Evolutionary conservation across 2,888 invertebrate species (phyloP).

Genomic region (Actias luna): DNA sequence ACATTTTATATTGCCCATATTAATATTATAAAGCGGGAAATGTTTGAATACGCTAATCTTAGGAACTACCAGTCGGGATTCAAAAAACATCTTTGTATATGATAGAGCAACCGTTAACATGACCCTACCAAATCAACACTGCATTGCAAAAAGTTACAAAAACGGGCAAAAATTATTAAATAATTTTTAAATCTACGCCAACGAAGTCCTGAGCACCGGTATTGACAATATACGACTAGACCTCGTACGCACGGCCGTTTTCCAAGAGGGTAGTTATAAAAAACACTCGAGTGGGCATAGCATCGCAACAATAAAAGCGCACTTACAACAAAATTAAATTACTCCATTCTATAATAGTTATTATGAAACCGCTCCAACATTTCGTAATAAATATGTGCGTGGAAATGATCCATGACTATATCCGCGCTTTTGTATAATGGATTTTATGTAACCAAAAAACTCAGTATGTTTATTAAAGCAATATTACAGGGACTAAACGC

Average conservation of each 20-base stretch:
- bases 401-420: background rate
- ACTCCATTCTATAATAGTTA: background rate
- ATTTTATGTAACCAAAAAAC: background rate
- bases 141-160: no score
- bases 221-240: no score
- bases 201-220: no score
- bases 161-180: no score
- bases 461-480: background rate
- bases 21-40: no score
- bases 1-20: background rate
- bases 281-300: background rate
- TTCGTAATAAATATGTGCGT: no score
- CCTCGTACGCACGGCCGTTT: background rate
- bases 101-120: no score
- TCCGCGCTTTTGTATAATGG: background rate
- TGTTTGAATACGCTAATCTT: no score
- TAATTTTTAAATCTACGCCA: no score
- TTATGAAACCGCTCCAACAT: background rate
- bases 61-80: no score
- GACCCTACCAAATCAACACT: no score
- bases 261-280: background rate
- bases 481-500: background rate
- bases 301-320: background rate
- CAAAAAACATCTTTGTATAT: no score
- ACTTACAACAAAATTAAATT: background rate